A percentile compares a stretch with the other conserved stretches of the same genome.
Conservation (phyloP, 1,140 invertebrate genomes). For the Drosophila navojoa region DNA sequence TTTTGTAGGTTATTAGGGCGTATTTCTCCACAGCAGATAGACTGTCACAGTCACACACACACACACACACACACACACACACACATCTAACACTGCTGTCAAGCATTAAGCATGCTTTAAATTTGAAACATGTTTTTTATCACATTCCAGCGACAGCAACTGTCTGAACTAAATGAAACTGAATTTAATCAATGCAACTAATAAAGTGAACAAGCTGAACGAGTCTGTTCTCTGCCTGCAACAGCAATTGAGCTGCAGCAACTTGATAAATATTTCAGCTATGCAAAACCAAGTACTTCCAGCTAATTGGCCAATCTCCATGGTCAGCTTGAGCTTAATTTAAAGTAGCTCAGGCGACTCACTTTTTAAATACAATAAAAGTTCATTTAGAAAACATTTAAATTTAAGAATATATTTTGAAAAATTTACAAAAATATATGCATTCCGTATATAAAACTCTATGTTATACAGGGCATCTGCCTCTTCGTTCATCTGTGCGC, state of each 20-base stretch:
- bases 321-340: no score
- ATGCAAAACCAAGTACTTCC: no score
- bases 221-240: not conserved
- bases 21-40: constrained; percentile 56
- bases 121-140: constrained; percentile 39
- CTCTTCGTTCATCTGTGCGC: not conserved
- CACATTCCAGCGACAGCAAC: not conserved
- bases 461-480: not conserved
- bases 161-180: not conserved
- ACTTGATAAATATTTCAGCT: no score
- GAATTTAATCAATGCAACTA: constrained; percentile 3
- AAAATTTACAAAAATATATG: no score
- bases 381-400: no score
- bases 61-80: constrained; percentile 38
- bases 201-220: constrained; percentile 1
- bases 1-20: constrained; percentile 82
- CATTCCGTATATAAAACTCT: no score
- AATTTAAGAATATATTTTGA: no score
- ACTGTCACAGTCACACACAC: constrained; percentile 44
- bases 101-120: constrained; percentile 64
- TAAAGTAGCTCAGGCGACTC: no score
- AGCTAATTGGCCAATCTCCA: not conserved
- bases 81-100: constrained; percentile 6
- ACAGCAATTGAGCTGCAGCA: not conserved
- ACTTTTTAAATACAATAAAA: no score